Evolutionary conservation across 2,888 invertebrate genomes (phyloP), one percentile per base, ranked within the genome.

Genomic region (Rhagonycha fulva): DNA sequence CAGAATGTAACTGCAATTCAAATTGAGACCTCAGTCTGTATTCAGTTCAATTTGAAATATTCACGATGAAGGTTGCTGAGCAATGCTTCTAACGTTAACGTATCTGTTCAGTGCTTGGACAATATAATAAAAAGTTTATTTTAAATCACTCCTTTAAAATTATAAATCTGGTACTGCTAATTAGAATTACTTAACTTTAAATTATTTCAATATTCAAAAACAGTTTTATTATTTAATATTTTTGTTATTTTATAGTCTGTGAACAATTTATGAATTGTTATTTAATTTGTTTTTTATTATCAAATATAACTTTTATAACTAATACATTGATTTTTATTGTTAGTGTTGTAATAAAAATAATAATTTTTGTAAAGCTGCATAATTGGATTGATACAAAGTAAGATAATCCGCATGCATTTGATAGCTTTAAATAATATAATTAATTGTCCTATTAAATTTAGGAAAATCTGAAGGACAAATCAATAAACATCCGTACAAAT

Each of bases 401-500:
- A 66, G 63, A 19, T 24, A 23, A 66, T 24, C 79, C 77, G 82
- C 81, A 80, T 82, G 80, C 74, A 68, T 60, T 62, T 74, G 47
- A n/a, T 47, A 47, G n/a, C 47, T 71, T 63, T 47, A 71, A 71
- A 66, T 71, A 32, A 26, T 11, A 71, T 69, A 76, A 78, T 80
- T 82, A 81, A 82, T 47, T 82, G 79, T 62, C 81, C 62, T 47
- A 80, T 84, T 83, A 79, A 81, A 84, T 86, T 86, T 86, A 87
- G 87, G 86, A 74, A 86, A 83, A 77, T 72, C 82, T 75, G 85
- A 84, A 75, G 78, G 73, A 75, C 84, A 83, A 82, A 81, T 76
- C 76, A 78, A 78, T 81, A 82, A 71, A 73, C 80, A 81, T 63
- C 79, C 83, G 28, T 88, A 86, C 83, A 86, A 85, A 78, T 88